These are phyloP conservation scores for Nemotelus nigrinus DNA, from an alignment of 2,888 invertebrate genomes.

Conservation along the genomic window DNA sequence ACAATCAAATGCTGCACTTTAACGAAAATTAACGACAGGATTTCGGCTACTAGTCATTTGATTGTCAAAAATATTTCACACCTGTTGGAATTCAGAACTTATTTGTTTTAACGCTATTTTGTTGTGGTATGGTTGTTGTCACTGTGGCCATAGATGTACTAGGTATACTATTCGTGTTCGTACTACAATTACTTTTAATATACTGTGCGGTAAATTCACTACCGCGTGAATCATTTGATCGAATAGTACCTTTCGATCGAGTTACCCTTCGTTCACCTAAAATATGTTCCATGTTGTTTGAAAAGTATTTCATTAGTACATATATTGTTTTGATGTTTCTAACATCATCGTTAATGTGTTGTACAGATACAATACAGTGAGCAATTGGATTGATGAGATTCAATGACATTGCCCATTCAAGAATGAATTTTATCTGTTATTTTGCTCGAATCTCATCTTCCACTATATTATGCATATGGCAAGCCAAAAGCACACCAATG, in stretches of 20 bases:
- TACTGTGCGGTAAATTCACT: slow-evolving; percentile 62
- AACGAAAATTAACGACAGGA: not conserved
- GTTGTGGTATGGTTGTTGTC: slow-evolving; percentile 52
- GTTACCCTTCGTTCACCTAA: slow-evolving; percentile 61
- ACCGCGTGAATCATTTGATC: slow-evolving; percentile 63
- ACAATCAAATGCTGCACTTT: not conserved
- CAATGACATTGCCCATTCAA: too few relatives aligned
- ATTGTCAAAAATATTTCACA: slow-evolving; percentile 16
- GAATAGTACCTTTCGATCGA: slow-evolving; percentile 64
- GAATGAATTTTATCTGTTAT: too few relatives aligned
- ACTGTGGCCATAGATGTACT: slow-evolving; percentile 55
- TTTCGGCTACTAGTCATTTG: not conserved
- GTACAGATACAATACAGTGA: too few relatives aligned
- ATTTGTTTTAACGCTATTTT: slow-evolving; percentile 56
- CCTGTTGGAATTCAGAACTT: slow-evolving; percentile 57
- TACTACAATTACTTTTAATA: slow-evolving; percentile 61
- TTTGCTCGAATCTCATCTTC: not conserved
- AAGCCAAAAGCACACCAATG: slow-evolving; percentile 27
- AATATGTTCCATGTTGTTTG: slow-evolving; percentile 25
- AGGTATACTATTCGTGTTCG: slow-evolving; percentile 53
- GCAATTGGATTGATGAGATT: too few relatives aligned
- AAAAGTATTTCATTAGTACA: not conserved
- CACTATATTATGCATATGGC: slow-evolving; percentile 1
- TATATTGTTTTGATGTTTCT: too few relatives aligned
- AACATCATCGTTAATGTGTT: too few relatives aligned